Base-by-base conservation (phyloP, 2,888 invertebrate species). In the Cylindroiulus punctatus region DNA sequence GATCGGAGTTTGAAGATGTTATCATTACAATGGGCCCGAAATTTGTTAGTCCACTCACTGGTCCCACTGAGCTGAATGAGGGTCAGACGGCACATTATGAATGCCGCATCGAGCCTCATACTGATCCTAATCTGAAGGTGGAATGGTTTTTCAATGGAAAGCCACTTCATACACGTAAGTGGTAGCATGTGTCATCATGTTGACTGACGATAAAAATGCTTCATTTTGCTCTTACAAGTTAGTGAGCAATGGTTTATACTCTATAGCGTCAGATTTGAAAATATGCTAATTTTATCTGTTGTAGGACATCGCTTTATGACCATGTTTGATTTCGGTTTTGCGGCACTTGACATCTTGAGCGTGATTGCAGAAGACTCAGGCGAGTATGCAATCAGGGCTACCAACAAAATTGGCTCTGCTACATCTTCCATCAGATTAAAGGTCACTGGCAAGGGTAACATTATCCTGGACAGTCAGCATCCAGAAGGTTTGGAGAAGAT, bases 281-380 rank as follows among this genome's bases (percentile, higher is more conserved):
- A 36, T 36, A 36, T 36, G 36, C 36, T 4, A n/a, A 52, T 85
- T 85, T 47, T 86, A 47, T 84, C 86, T 88, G 30, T 30, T 76
- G 47, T 87, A 91, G 93, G 93, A n/a, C 97, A 98, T 90, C 94
- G 98, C 88, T 97, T 96, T 93, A 94, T 97, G 90, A 98, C 98
- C 84, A 95, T 97, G 84, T 96, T 96, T 90, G 98, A 99, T 91
- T 99, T 99, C 91, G 99, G 99, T 83, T 98, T 98, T 91, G 97
- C 98, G 87, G 96, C 98, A 86, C 93, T 99, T 88, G 99, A 99
- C 91, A 96, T 99, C 88, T 93, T 98, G 42, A 96, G 97, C 81
- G 97, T 97, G 0, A 97, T 97, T 89, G 95, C 95, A 26, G 97
- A 97, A 92, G 99, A 99, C 91, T 95, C 96, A 88, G 98, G 98